Evolutionary conservation across 2,888 invertebrate genomes (phyloP), one percentile per base, ranked within the genome.

Genomic region (Pterostichus niger): DNA sequence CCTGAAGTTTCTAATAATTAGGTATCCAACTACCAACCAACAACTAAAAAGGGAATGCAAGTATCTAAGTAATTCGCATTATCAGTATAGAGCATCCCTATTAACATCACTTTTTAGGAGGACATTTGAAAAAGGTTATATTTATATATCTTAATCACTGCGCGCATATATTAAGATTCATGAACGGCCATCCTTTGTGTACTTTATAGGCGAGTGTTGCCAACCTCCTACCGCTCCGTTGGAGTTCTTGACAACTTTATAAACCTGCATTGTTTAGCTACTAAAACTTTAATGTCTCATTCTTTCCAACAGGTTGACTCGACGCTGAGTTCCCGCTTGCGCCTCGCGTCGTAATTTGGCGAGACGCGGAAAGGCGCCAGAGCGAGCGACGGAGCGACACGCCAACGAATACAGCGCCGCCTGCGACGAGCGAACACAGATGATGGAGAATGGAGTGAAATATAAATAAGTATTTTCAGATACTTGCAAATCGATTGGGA

Each of bases 241-340:
- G 68, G n/a, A 13, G 64, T 35, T 35, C 71, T 76, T 52, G 83
- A 83, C 83, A 79, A 83, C 59, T 83, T 83, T 79, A 83, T 83
- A 83, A 83, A 83, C 73, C 83, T 79, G 61, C 71, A 83, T 83
- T 79, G 79, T 77, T 79, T 59, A 73, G 76, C 84, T 81, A 81
- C 73, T 84, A 81, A 84, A 84, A 84, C 84, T 81, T 84, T 84
- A 84, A 84, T 84, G 80, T 79, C 79, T 71, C 81, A 79, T 84
- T 84, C 84, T 84, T 81, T 81, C 81, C 84, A 81, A 84, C 84
- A 84, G 84, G 84, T 84, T 80, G 84, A 84, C 83, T 79, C 71
- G 77, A n/a, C 33, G 40, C 71, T 71, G 44, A 46, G 71, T 40
- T 71, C 40, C 9, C 40, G 40, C 40, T 6, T 40, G 3, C 71